Base-by-base conservation (phyloP, 2,797 vertebrate species). In the Sebastes cheni region DNA sequence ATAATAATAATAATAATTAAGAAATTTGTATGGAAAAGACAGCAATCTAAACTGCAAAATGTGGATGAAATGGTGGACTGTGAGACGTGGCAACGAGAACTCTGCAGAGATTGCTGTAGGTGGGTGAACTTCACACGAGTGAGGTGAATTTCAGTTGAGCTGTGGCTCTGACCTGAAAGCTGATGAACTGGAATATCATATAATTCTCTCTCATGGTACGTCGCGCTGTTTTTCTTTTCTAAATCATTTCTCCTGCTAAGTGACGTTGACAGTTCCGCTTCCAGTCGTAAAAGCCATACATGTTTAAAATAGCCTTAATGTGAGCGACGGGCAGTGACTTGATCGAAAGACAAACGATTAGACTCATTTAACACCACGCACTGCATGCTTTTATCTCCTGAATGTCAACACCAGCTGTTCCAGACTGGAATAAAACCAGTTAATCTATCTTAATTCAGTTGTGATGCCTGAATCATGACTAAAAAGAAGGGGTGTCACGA, bases 71-170 rank as follows among this genome's bases (percentile, higher is more conserved):
- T 6, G n/a, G 50, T 23, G 11, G 29, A 54, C 5, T 20, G 34
- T 18, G 36, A 70, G 27, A 52, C 1, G 23, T 4, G 23, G 23
- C 52, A 72, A 68, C 20, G 3, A 34, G 29, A 72, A 16, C 72
- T 81, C 70, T 77, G 64, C 62, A 78, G 59, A 75, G 67, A 39
- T 58, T 27, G 50, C 67, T 70, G 59, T 2, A 77, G 72, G 64
- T 64, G 75, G 80, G 65, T 55, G 60, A 85, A 79, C 60, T 67
- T 72, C 52, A 62, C n/a, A 61, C 11, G 56, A 72, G 42, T 66
- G 79, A 86, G 87, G 72, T 65, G 82, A 88, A 78, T 86, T 67
- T 68, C 70, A 81, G 71, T 70, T 77, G 86, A 79, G 75, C 27
- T 72, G 59, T 6, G 18, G 14, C 75, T 71, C 78, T 80, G 82